Evolutionary conservation across 2,113 vertebrate species (phyloP), one percentile per base, ranked within the genome.

Genomic region (Sphaerodactylus townsendi): DNA sequence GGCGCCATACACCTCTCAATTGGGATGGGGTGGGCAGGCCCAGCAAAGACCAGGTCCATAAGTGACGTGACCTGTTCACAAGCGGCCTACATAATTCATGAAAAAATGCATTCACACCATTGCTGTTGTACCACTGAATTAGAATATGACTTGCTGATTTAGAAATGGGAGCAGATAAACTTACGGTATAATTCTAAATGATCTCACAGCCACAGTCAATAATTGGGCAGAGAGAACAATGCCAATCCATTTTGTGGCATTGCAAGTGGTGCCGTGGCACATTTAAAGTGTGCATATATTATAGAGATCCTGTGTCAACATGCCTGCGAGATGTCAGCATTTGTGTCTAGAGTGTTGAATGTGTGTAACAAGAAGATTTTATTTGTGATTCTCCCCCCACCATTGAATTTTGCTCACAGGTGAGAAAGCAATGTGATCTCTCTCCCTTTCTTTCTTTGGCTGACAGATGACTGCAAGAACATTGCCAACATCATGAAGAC

Each of bases 401-500:
- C 25, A 39, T 2, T 21, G 30, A n/a, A n/a, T n/a, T 53, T 53
- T 77, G 56, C 10, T 15, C 35, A 84, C 44, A 35, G n/a, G 56
- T 44, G 30, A 56, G 19, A 44, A 28, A 50, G 10, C 30, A 73
- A 44, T 10, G 6, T 62, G 9, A 56, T 37, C 33, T 74, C 88
- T 79, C 10, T 3, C 4, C 21, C 3, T 74, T 84, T 83, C 86
- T 91, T 81, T 87, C 72, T 82, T 93, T 78, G 88, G 80, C 92
- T 81, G 2, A 0, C 85, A 97, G 96, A 97, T 0, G 97, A 97
- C 93, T 97, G 96, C 94, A 97, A 96, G 95, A 97, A 97, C 93
- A 97, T 97, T 35, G 97, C 96, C 89, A 97, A 97, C 95, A 97
- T 97, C 94, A 97, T 97, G 97, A 97, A 97, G 96, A 97, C 96